Base-by-base conservation (phyloP, 2,797 vertebrate genomes). In the Oryzias dopingdopingensis region DNA sequence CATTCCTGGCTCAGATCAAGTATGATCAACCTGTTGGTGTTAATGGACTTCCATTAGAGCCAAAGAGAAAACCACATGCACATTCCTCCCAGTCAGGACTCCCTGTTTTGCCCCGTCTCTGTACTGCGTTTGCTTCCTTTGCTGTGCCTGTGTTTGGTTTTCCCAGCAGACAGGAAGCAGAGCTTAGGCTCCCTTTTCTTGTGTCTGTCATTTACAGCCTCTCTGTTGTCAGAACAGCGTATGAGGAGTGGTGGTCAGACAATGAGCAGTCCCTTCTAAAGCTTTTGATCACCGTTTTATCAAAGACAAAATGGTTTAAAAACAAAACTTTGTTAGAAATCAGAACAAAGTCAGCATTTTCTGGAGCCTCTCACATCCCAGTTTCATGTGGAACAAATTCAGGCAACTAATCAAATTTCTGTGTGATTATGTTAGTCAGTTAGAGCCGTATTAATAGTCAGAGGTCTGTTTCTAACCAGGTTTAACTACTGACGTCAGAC, bases 101-200 rank as follows among this genome's bases (percentile, higher is more conserved):
- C 52, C 15, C 10, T 10, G 13, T 63, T 62, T 54, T 18, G 26
- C 49, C 65, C 51, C 22, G 52, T 64, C 71, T 42, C 24, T 29
- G 26, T 29, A 6, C 5, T 5, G 5, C 6, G 26, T 29, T 69
- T 55, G 62, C 58, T 58, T 64, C 45, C 71, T 40, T 52, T 60
- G 17, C 14, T 46, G 50, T 0, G 23, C 6, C 60, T 40, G 18
- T 84, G 77, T 85, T 87, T 88, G 77, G 74, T 65, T 86, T 86
- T 86, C 85, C 85, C 85, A 88, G 74, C 70, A 49, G 74, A 72
- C 69, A 77, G 77, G 76, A 84, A 86, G 74, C 74, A 48, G 49
- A 72, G 53, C 42, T 58, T 42, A 51, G 23, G 52, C 29, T 50
- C 59, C 50, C 18, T 49, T 37, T 41, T 58, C 20, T 59, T 29